Evolutionary conservation across 2,797 vertebrate species (phyloP).

Genomic region (Crossoptilon crossoptilon): DNA sequence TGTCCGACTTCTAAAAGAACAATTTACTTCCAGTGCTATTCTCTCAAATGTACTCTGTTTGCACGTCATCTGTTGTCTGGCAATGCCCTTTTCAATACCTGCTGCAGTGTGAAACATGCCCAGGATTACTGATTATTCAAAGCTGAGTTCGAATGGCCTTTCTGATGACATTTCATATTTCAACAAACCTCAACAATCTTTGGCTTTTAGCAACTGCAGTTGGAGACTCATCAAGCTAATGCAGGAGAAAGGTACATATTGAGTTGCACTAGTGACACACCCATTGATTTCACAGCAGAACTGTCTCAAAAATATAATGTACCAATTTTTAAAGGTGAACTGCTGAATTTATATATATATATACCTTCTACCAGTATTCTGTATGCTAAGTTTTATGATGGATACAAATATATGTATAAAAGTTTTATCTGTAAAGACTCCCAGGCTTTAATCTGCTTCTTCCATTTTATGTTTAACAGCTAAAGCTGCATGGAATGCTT

Average conservation of each 20-base stretch:
- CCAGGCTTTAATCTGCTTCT: fast-evolving
- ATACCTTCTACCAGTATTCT: background rate
- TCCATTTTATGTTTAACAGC: background rate
- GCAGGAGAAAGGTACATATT: background rate
- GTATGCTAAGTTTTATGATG: background rate
- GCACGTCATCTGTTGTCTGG: background rate
- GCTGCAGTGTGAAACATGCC: background rate
- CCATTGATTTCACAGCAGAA: background rate
- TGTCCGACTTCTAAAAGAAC: background rate
- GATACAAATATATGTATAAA: background rate
- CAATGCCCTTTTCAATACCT: background rate
- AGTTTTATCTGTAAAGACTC: background rate
- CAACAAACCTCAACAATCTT: background rate
- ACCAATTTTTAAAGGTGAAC: background rate
- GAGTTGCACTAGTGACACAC: background rate
- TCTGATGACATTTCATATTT: background rate
- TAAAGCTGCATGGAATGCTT: background rate
- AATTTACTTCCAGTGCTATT: background rate
- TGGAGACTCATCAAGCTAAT: background rate
- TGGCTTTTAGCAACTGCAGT: background rate
- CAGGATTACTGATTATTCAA: background rate
- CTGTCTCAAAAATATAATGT: background rate
- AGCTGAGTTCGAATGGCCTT: background rate
- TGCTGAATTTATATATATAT: background rate
- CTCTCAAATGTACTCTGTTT: background rate